These are phyloP conservation scores for Bembecia ichneumoniformis DNA, from an alignment of 2,888 invertebrate species.

Conservation along the genomic window DNA sequence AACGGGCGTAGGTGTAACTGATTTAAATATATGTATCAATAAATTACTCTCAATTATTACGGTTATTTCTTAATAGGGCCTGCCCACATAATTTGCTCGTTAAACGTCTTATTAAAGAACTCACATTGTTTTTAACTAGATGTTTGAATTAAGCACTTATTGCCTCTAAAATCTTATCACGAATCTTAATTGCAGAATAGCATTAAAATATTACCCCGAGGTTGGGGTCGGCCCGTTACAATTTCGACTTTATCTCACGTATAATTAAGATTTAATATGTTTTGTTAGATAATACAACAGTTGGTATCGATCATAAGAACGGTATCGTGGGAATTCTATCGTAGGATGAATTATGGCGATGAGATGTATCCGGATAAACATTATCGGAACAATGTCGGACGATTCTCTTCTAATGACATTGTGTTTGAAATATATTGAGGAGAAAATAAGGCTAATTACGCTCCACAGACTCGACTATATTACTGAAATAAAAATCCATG, in stretches of 20 bases:
- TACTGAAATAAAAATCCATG: too few species aligned
- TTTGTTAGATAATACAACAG: conserved; percentile 40
- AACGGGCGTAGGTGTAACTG: neutral
- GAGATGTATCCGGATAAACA: conserved; percentile 32
- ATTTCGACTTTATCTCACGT: conserved; percentile 31
- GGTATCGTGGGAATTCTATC: conserved; percentile 65
- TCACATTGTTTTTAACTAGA: conserved; percentile 54
- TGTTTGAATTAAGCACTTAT: conserved; percentile 70
- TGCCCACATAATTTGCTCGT: conserved; percentile 54
- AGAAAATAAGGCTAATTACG: too few species aligned
- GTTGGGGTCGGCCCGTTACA: conserved; percentile 26
- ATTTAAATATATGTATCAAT: conserved; percentile 10
- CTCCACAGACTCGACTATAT: too few species aligned
- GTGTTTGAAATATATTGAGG: neutral
- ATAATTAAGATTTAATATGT: conserved; percentile 36
- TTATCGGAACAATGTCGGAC: conserved; percentile 17
- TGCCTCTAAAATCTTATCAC: conserved; percentile 66
- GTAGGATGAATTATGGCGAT: conserved; percentile 51
- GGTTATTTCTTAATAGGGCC: conserved; percentile 18
- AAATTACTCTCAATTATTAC: conserved; percentile 29
- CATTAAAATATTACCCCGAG: conserved; percentile 65
- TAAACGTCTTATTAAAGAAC: conserved; percentile 50
- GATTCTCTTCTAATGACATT: conserved; percentile 7
- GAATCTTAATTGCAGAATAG: conserved; percentile 71
- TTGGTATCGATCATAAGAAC: conserved; percentile 62